Percentiles rank a stretch among this genome's conserved stretches.
Evolutionary conservation across 2,797 vertebrate species (phyloP).

Genomic region (Clamator glandarius): DNA sequence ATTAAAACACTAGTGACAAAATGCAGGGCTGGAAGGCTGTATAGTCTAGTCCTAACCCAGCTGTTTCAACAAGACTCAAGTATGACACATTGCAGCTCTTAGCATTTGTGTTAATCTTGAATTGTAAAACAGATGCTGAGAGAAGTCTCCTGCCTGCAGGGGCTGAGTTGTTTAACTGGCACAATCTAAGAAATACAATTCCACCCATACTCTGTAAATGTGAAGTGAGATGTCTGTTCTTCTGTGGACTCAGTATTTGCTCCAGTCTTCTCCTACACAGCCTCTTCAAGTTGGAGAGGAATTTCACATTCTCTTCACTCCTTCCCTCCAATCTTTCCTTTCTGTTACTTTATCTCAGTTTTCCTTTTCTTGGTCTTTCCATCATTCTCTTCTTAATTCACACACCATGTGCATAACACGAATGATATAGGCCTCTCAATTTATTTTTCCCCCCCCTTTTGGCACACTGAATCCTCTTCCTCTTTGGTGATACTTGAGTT

Average conservation of each 20-base stretch:
- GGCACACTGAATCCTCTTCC: not conserved
- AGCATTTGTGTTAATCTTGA: not conserved
- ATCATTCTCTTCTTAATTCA: not conserved
- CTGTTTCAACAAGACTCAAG: not conserved
- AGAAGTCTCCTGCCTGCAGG: not conserved
- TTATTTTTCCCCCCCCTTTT: not conserved
- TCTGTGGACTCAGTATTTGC: not conserved
- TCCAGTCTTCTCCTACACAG: not conserved
- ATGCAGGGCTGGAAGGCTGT: not conserved
- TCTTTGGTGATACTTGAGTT: not conserved
- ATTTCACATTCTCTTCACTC: not conserved
- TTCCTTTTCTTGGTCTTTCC: not conserved
- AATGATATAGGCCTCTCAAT: not conserved
- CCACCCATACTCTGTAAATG: not conserved
- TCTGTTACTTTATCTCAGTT: not conserved
- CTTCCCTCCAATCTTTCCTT: not conserved
- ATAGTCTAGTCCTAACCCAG: not conserved
- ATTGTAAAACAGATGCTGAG: not conserved
- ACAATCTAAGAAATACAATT: not conserved
- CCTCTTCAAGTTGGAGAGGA: not conserved
- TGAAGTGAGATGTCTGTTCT: not conserved
- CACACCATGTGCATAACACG: not conserved
- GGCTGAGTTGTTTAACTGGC: not conserved
- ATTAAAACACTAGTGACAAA: not conserved
- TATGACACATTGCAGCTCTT: not conserved